Conservation (phyloP, 2,113 vertebrate genomes). For the Oreochromis tanganicae region DNA sequence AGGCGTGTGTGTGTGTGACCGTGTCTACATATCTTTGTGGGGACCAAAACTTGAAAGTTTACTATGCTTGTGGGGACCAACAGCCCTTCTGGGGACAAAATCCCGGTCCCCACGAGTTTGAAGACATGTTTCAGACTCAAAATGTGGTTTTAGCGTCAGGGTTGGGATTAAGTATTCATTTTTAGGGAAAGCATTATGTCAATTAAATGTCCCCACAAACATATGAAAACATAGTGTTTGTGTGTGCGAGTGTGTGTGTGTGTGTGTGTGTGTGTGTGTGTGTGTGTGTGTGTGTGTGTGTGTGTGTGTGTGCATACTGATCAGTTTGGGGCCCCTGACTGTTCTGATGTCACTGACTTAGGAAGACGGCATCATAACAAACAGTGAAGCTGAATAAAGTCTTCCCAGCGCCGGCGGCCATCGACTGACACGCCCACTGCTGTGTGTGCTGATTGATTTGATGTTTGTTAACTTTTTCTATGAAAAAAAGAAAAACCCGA, state of each 20-base stretch:
- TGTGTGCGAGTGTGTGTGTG: neutral
- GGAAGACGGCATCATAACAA: neutral
- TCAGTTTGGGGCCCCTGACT: neutral
- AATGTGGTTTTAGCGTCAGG: neutral
- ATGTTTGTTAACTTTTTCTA: neutral
- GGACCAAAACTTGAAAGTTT: fast-evolving
- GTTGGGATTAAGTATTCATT: fast-evolving
- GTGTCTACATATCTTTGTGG: neutral
- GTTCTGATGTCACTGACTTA: neutral
- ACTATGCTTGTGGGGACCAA: neutral
- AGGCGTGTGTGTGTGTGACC: neutral
- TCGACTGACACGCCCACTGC: neutral
- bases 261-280: neutral
- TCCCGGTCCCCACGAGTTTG: fast-evolving
- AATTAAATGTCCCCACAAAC: neutral
- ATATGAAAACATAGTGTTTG: neutral
- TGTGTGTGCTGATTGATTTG: neutral
- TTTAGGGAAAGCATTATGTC: fast-evolving
- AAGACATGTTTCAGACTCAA: neutral
- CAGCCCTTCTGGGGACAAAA: neutral
- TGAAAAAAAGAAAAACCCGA: neutral
- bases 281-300: neutral
- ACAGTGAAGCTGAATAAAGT: neutral
- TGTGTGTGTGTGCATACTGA: fast-evolving
- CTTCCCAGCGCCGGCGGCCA: neutral